Base-by-base conservation (phyloP, 2,888 invertebrate genomes). In the Synergus laeviventris region DNA sequence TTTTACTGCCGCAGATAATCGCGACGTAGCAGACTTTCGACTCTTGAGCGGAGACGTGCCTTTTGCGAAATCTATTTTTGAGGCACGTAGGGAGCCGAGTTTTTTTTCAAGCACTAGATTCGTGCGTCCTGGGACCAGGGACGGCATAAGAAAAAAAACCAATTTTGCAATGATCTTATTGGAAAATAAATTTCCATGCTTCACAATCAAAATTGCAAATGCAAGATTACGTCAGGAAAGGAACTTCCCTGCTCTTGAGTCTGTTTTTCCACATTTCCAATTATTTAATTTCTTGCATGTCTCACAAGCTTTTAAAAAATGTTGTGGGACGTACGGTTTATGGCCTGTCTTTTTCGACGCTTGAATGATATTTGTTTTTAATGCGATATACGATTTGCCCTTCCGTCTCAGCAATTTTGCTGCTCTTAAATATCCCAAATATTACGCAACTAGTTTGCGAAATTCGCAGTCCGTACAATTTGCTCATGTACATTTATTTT, bases 11-110 rank as follows among this genome's bases (percentile, higher is more conserved):
- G 21, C 56, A 56, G 56, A 21, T 56, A 56, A 56, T 56, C 21
- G 56, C 21, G 21, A 21, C 56, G 56, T 56, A 56, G 56, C 56
- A 56, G 56, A 56, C 56, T 56, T 56, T 56, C 56, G 56, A 56
- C 56, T 56, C 56, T 56, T 21, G 56, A 56, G 56, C 21, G 56
- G 56, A 21, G 21, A 56, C 21, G 12, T 21, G 56, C 21, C 56
- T 56, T 56, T 56, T 56, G 56, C 56, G 56, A 56, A 56, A 56
- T 56, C 56, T 56, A 56, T 56, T 56, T 56, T 56, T 56, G 12
- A 56, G 56, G 11, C 56, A 21, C 56, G 21, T 56, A 18, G 18
- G 11, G 21, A 56, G 21, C 21, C 18, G 56, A 56, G 11, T 56
- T 56, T 56, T 56, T 56, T 21, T 49, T 49, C 45, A 21, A 56